These are phyloP conservation scores for Marasmarcha lunaedactyla DNA, from an alignment of 2,888 invertebrate genomes.

Conservation along the genomic window DNA sequence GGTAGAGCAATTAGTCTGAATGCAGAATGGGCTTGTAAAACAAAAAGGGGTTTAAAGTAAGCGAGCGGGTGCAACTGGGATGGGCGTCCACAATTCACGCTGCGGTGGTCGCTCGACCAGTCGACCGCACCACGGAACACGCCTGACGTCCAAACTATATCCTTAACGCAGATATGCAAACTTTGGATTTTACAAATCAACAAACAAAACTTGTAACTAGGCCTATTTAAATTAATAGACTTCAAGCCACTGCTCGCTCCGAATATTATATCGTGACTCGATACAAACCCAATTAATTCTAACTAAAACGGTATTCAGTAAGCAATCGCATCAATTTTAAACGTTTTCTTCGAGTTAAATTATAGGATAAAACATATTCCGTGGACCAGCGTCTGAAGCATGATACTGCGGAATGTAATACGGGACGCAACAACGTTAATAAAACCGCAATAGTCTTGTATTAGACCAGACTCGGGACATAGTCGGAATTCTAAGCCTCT, in stretches of 20 bases:
- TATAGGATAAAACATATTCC: conserved; percentile 14
- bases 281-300: neutral
- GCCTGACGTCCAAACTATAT: neutral
- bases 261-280: conserved; percentile 1
- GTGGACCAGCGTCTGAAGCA: conserved; percentile 23
- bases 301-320: neutral
- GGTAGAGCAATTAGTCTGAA: neutral
- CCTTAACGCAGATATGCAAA: neutral
- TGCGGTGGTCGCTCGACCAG: conserved; percentile 27
- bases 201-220: neutral
- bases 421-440: conserved; percentile 44
- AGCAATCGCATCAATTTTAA: neutral
- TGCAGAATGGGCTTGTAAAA: neutral
- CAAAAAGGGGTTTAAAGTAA: neutral
- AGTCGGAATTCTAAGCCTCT: conserved; percentile 41
- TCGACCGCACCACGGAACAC: conserved; percentile 27
- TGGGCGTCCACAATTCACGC: conserved; percentile 29
- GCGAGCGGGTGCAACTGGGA: neutral
- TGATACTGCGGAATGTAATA: conserved; percentile 38
- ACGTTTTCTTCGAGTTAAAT: neutral
- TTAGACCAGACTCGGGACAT: conserved; percentile 36
- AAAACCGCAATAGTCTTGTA: conserved; percentile 48
- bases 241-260: neutral
- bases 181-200: neutral
- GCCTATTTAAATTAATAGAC: neutral